Percentiles rank a stretch among this genome's conserved stretches.
Evolutionary conservation across 2,797 vertebrate genomes (phyloP).

Genomic region (Enteromius paludinosus): DNA sequence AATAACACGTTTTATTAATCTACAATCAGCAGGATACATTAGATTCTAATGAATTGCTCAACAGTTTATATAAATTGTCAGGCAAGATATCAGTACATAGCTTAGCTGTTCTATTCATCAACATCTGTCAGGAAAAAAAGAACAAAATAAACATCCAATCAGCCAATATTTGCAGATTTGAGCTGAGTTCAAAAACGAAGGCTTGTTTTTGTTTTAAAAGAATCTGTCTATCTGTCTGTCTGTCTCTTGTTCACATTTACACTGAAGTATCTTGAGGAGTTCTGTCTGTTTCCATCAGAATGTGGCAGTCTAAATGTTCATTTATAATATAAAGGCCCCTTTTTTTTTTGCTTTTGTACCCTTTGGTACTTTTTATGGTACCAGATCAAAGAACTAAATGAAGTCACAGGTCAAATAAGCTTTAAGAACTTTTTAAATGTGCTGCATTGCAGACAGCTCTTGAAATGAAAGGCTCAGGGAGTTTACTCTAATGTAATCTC

Average conservation of each 20-base stretch:
- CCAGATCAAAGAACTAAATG: conserved; percentile 43
- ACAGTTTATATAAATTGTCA: no score
- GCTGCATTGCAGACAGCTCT: conserved; percentile 46
- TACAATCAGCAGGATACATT: not conserved
- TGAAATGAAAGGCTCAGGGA: conserved; percentile 43
- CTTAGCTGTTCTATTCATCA: not conserved
- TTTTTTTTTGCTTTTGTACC: no score
- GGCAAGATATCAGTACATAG: no score
- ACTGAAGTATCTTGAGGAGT: not conserved
- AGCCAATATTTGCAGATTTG: no score
- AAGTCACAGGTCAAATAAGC: conserved; percentile 40
- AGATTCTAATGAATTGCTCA: not conserved
- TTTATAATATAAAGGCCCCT: not conserved
- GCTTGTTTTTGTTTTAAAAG: no score
- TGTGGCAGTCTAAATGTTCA: not conserved
- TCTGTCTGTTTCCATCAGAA: not conserved
- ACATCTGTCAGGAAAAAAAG: not conserved
- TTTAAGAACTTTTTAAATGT: conserved; percentile 48
- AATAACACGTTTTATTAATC: not conserved
- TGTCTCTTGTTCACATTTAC: not conserved
- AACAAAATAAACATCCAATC: no score
- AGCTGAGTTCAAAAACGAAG: no score
- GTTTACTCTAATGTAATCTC: conserved; percentile 37
- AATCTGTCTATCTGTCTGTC: no score
- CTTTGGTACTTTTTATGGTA: conserved; percentile 24